Base-by-base conservation (phyloP, 2,113 vertebrate genomes). In the Addax nasomaculatus region DNA sequence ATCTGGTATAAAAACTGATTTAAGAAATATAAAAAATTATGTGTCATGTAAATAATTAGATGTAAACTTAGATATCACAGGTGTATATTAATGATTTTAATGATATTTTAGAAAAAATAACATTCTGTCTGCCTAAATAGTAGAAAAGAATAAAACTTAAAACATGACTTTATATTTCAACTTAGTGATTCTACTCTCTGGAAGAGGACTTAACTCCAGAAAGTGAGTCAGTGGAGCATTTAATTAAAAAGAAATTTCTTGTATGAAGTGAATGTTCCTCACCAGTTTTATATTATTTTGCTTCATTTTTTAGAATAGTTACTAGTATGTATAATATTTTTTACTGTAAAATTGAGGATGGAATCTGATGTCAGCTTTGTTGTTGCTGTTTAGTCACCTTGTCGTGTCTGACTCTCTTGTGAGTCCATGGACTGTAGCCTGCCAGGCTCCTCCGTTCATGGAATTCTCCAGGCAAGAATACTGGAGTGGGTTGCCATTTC, bases 121-220 rank as follows among this genome's bases (percentile, higher is more conserved):
- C 33, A 85, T 89, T 93, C 39, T 91, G 5, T 89, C 36, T 88
- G 60, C 58, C 33, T 87, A 86, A 96, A 47, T 96, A 94, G 30
- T 53, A 87, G 70, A 86, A 76, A 93, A 85, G 51, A 96, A 67
- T 83, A 80, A 93, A 96, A 78, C 36, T 93, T 90, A 89, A 51
- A 73, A 62, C 83, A 94, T 96, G 78, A 70, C 79, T 96, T 97
- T 92, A n/a, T 95, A 91, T 93, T 97, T 97, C 83, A 97, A 89
- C 58, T 90, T 90, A 92, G 84, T 95, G 94, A 94, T 58, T 94
- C 70, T 81, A 58, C 25, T 86, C 15, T 89, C 85, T 96, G 94
- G 89, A 94, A 94, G 85, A 85, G 81, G 88, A 57, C 70, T 96
- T 96, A 89, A 92, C 85, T 92, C 39, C 80, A 90, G 92, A 93